phyloP scores from a whole-genome alignment of 2,797 vertebrate genomes.

The Syngnathus rostellatus region DNA sequence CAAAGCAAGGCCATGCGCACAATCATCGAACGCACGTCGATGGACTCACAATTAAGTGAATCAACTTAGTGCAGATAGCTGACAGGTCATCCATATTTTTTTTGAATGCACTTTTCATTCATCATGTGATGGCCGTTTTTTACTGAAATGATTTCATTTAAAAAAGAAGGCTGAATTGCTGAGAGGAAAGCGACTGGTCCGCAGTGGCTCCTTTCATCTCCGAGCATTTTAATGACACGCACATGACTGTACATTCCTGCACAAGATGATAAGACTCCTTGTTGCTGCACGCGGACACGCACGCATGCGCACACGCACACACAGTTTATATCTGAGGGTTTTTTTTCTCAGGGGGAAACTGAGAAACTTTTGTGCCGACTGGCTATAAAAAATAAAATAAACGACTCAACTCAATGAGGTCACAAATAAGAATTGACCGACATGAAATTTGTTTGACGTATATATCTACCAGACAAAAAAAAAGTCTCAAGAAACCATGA shows the following conservation, averaged over 20 bases:
- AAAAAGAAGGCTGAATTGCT: not conserved
- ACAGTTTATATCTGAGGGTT: not conserved
- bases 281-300: slow-evolving; percentile 4
- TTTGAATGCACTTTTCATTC: slow-evolving; percentile 27
- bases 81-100: slow-evolving; percentile 35
- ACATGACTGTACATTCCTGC: slow-evolving; percentile 53
- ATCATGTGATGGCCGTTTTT: slow-evolving; percentile 38
- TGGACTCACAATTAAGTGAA: slow-evolving; percentile 36
- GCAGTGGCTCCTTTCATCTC: slow-evolving; percentile 7
- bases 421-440: no score
- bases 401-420: no score
- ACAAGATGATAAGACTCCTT: slow-evolving; percentile 44
- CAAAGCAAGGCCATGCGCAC: no score
- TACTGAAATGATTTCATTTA: not conserved
- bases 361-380: no score
- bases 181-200: not conserved
- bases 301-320: not conserved
- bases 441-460: no score
- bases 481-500: no score
- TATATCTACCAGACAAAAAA: no score
- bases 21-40: slow-evolving; percentile 7
- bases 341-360: no score
- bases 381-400: no score
- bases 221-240: slow-evolving; percentile 53
- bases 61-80: slow-evolving; percentile 52